Conservation (phyloP, 2,888 invertebrate genomes). For the Stenodera caucasica region DNA sequence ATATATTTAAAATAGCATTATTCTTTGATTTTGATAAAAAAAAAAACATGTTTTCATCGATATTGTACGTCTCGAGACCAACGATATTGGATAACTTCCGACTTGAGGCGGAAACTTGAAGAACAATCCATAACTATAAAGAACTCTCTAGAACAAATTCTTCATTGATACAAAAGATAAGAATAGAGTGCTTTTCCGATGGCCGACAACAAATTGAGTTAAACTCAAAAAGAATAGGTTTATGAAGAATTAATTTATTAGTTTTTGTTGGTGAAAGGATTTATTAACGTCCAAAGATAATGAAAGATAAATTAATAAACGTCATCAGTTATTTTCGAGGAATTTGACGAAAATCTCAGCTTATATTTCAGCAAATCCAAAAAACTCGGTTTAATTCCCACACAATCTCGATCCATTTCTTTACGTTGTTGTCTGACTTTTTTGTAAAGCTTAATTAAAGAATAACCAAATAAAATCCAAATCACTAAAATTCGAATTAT, state of each 20-base stretch:
- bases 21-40: not conserved
- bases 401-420: not conserved
- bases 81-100: slow-evolving; percentile 43
- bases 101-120: slow-evolving; percentile 37
- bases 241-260: slow-evolving; percentile 32
- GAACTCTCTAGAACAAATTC: slow-evolving; percentile 39
- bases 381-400: not conserved
- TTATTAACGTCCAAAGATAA: not conserved
- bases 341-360: slow-evolving; percentile 8
- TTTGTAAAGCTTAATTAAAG: slow-evolving; percentile 3
- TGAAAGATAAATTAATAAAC: not conserved
- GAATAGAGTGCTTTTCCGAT: slow-evolving; percentile 37
- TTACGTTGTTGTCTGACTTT: not conserved
- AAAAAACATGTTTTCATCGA: slow-evolving; percentile 36
- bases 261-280: not conserved
- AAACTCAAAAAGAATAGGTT: slow-evolving; percentile 38
- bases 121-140: slow-evolving; percentile 44
- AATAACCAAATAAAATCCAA: slow-evolving; percentile 6
- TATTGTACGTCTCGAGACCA: slow-evolving; percentile 20
- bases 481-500: slow-evolving; percentile 7
- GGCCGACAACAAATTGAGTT: slow-evolving; percentile 45
- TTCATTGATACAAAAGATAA: slow-evolving; percentile 45
- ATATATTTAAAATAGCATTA: slow-evolving; percentile 7
- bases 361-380: slow-evolving; percentile 1
- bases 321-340: slow-evolving; percentile 12